Evolutionary conservation across 1,140 invertebrate genomes (phyloP).

Genomic region (Steinernema khuongi): DNA sequence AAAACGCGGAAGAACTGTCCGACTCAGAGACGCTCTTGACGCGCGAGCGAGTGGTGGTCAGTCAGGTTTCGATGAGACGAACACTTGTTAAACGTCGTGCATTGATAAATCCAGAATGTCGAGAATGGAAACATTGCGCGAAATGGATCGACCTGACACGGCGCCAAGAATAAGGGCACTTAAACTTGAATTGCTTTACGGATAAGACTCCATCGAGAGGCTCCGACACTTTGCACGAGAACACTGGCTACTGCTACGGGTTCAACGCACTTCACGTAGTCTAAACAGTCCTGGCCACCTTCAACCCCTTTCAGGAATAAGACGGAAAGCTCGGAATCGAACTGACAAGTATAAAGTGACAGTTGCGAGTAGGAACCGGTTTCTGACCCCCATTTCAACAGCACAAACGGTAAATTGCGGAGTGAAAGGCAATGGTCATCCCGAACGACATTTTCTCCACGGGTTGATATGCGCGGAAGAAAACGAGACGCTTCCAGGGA

Average conservation of each 20-base stretch:
- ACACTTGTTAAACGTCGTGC: constrained; percentile 6
- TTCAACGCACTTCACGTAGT: no score
- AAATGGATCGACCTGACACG: constrained; percentile 5
- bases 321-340: constrained; percentile 17
- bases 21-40: constrained; percentile 1
- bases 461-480: constrained; percentile 10
- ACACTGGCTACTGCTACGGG: no score
- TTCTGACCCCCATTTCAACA: not conserved
- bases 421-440: constrained; percentile 6
- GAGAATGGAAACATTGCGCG: constrained; percentile 16
- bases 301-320: not conserved
- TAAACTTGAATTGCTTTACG: no score
- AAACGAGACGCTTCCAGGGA: not conserved
- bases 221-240: no score
- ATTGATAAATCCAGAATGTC: constrained; percentile 9
- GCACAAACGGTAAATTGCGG: not conserved
- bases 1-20: not conserved
- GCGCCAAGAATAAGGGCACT: not conserved
- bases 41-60: not conserved
- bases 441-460: not conserved
- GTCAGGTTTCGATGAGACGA: constrained; percentile 16
- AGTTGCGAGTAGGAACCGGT: constrained; percentile 1
- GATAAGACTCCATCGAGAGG: no score
- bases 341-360: not conserved
- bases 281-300: no score